Evolutionary conservation across 2,888 invertebrate genomes (phyloP), one percentile per base, ranked within the genome.

Genomic region (Tenthredo scrophulariae): DNA sequence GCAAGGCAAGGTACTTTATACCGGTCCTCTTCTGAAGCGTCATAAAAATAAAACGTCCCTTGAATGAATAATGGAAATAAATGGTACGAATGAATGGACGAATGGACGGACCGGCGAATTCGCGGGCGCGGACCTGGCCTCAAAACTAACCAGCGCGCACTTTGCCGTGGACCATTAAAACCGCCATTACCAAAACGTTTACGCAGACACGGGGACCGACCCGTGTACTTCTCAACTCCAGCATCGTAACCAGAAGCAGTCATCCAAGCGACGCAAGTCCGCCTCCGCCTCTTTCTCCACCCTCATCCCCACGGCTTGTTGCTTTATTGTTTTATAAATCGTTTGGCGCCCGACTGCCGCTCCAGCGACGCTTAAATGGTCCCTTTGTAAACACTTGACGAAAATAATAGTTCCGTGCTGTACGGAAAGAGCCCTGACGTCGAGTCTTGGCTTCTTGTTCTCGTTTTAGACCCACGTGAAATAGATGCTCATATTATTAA

Each of bases 301-400:
- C 22, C 62, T 58, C 37, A 6, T 26, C 65, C 43, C 67, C n/a
- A 40, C 18, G 83, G 83, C 83, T 70, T 83, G 83, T 83, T 83
- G 86, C 86, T 86, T 85, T 85, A 85, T 84, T 85, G 86, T 85
- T 85, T 86, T 86, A 85, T 85, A 85, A 86, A 86, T 86, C 86
- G 86, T 74, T 62, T 65, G 80, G 80, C 86, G 86, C 84, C 84
- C 62, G 85, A 74, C 85, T 83, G 85, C 82, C 86, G 86, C 50
- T 74, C 43, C 54, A 77, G 84, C 84, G 77, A 77, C 77, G 85
- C 62, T 86, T 85, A 84, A 85, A 82, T 82, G 85, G 75, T 85
- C 86, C 82, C 85, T 86, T 86, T 86, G 86, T 86, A 85, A 86
- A 86, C 86, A 85, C 86, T 86, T 77, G 74, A 82, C 79, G 84